Conservation (phyloP, 2,113 vertebrate genomes). For the Mus spicilegus region DNA sequence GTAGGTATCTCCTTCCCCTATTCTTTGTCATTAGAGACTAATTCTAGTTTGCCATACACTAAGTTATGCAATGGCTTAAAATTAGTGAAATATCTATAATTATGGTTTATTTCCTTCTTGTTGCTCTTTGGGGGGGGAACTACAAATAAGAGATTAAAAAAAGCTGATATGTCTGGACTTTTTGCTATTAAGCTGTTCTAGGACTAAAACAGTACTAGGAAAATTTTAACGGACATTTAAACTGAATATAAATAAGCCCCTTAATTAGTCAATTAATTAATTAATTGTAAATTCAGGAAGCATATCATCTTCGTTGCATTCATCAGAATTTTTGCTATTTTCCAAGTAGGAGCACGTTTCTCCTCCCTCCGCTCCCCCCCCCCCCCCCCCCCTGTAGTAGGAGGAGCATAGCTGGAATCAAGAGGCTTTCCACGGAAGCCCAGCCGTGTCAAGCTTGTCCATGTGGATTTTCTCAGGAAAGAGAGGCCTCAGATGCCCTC, state of each 20-base stretch:
- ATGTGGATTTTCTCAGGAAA: conserved; percentile 60
- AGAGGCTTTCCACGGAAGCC: conserved; percentile 5
- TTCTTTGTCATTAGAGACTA: conserved; percentile 16
- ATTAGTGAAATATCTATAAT: conserved; percentile 1
- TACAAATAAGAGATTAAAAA: not conserved
- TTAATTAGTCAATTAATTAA: not conserved
- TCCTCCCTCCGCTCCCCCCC: not conserved
- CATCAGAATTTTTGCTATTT: not conserved
- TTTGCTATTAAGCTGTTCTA: not conserved
- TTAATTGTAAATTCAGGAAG: not conserved
- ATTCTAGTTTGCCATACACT: conserved; percentile 46
- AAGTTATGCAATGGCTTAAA: conserved; percentile 39
- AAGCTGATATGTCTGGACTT: not conserved
- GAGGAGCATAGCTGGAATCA: not conserved
- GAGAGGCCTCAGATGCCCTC: conserved; percentile 50
- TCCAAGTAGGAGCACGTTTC: not conserved
- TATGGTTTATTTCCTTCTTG: conserved; percentile 5
- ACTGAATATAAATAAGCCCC: not conserved
- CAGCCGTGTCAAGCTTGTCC: not conserved
- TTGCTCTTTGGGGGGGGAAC: not conserved
- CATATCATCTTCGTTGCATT: not conserved
- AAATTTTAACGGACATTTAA: conserved; percentile 29
- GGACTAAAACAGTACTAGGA: conserved; percentile 23
- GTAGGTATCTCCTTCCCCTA: not conserved
- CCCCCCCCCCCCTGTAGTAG: not conserved